Evolutionary conservation across 2,113 vertebrate species (phyloP).

Genomic region (Myrmecophaga tridactyla): DNA sequence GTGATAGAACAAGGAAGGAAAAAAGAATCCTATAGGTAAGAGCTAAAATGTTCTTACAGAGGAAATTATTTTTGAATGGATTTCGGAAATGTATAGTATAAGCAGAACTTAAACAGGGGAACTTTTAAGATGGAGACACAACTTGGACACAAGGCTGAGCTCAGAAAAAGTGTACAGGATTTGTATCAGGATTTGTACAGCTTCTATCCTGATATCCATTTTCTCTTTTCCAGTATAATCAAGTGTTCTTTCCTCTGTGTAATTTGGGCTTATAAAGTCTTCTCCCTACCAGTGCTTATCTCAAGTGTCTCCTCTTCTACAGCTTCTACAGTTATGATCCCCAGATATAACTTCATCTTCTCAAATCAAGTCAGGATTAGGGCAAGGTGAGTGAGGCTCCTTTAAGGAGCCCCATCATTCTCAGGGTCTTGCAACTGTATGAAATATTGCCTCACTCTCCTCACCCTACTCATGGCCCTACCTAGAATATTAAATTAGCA

Average conservation of each 20-base stretch:
- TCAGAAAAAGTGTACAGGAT: too few relatives aligned
- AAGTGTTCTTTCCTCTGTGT: not conserved
- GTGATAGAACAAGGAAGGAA: not conserved
- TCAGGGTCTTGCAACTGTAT: not conserved
- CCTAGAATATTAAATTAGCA: too few relatives aligned
- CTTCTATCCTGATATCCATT: not conserved
- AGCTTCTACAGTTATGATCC: too few relatives aligned
- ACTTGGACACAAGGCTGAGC: not conserved
- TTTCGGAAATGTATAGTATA: not conserved
- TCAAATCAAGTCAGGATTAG: not conserved
- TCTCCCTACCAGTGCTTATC: not conserved
- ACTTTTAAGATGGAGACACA: not conserved
- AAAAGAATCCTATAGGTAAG: not conserved
- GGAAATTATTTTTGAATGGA: not conserved
- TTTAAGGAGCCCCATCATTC: not conserved
- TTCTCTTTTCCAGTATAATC: not conserved
- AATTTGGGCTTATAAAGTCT: not conserved
- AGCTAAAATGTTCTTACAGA: not conserved
- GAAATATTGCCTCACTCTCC: not conserved
- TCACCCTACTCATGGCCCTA: not conserved
- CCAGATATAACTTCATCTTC: not conserved
- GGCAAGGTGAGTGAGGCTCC: rapidly evolving
- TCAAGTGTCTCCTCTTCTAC: not conserved
- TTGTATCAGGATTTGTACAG: too few relatives aligned
- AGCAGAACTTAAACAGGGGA: not conserved